Percentiles rank a stretch among this genome's conserved stretches.
Conservation (phyloP, 2,888 invertebrate species). For the Lapara coniferarum region DNA sequence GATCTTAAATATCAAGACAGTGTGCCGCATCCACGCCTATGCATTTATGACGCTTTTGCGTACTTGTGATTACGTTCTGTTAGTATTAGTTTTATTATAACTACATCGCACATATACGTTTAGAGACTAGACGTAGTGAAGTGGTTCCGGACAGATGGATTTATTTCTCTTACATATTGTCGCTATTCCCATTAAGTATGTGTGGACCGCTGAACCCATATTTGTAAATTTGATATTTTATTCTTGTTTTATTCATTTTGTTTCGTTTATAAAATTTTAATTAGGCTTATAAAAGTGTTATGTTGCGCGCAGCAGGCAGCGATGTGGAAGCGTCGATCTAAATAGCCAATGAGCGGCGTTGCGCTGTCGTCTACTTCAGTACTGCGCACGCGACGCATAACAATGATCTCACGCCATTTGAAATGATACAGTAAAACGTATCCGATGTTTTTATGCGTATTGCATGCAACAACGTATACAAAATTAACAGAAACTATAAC, state of each 20-base stretch:
- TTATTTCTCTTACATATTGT: too few relatives aligned
- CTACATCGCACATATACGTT: not conserved
- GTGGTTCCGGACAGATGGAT: not conserved
- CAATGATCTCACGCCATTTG: conserved; percentile 25
- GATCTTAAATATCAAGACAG: not conserved
- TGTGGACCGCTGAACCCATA: conserved; percentile 10
- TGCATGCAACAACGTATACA: not conserved
- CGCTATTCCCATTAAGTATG: not conserved
- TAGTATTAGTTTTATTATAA: conserved; percentile 11
- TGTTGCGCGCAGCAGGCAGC: not conserved
- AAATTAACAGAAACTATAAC: not conserved
- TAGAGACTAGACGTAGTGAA: not conserved
- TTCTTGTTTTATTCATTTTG: conserved; percentile 4
- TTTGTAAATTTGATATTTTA: not conserved
- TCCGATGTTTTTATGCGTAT: not conserved
- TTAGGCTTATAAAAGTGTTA: conserved; percentile 7
- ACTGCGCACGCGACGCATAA: not conserved
- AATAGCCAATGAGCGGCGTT: not conserved
- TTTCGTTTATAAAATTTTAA: conserved; percentile 15
- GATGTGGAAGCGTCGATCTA: not conserved
- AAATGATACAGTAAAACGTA: not conserved
- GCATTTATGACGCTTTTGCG: conserved; percentile 19
- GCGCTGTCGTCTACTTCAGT: not conserved
- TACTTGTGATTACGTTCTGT: conserved; percentile 1
- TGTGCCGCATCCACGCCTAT: conserved; percentile 11